Percentiles rank a stretch among this genome's conserved stretches.
Conservation (phyloP, 2,113 vertebrate genomes). For the Ailurus styani region DNA sequence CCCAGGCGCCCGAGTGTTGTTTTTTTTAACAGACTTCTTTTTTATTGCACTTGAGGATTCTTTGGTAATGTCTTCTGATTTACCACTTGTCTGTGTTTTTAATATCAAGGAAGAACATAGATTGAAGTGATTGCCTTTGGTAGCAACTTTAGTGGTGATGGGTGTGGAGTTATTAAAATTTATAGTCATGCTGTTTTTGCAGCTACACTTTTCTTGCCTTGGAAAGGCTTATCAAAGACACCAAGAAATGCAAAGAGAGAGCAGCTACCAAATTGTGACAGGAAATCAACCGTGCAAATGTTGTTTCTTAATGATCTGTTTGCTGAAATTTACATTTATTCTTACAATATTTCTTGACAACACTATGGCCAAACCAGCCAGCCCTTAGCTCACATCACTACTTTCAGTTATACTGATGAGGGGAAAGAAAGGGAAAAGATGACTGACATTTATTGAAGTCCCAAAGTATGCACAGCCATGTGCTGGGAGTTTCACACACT, state of each 20-base stretch:
- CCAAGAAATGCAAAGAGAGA: neutral
- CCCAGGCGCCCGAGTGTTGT: too few species aligned
- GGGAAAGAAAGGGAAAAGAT: neutral
- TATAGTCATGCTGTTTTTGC: conserved; percentile 18
- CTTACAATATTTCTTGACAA: neutral
- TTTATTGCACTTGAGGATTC: conserved; percentile 48
- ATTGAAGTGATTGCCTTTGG: conserved; percentile 42
- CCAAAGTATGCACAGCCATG: neutral
- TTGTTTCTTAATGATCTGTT: neutral
- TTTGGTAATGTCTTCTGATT: conserved; percentile 47
- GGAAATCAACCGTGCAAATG: neutral
- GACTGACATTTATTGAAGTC: neutral
- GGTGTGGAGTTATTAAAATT: conserved; percentile 31
- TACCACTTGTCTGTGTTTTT: conserved; percentile 58
- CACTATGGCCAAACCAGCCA: neutral
- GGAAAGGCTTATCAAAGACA: neutral
- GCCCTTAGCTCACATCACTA: neutral
- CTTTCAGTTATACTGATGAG: neutral
- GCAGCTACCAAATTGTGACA: neutral
- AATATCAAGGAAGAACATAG: conserved; percentile 48
- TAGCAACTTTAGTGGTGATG: neutral
- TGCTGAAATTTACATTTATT: neutral
- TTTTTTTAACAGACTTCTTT: neutral
- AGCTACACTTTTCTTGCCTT: neutral
- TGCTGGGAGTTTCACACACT: neutral